phyloP scores from a whole-genome alignment of 2,113 vertebrate genomes.

The Asarcornis scutulata region DNA sequence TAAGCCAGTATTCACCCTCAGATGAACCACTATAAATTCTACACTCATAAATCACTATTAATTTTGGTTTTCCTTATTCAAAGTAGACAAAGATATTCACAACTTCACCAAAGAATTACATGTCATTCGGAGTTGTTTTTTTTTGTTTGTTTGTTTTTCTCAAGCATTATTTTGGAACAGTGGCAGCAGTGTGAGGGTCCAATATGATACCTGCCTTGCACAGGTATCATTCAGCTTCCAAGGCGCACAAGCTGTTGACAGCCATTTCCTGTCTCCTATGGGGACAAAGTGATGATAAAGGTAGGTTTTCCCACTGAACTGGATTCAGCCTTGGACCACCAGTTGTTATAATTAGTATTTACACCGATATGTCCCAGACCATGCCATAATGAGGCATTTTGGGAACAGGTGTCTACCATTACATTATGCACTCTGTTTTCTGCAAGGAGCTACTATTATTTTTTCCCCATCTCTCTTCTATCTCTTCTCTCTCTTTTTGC shows the following conservation, averaged over 20 bases:
- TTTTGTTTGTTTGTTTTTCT: no score
- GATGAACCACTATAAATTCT: neutral
- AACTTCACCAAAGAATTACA: neutral
- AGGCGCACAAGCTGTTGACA: neutral
- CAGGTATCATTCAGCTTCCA: neutral
- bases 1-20: neutral
- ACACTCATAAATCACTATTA: neutral
- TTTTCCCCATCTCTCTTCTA: neutral
- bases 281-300: neutral
- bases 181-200: neutral
- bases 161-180: rapidly evolving
- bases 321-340: neutral
- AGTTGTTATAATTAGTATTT: neutral
- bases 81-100: neutral
- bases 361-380: neutral
- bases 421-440: neutral
- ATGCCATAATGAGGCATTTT: neutral
- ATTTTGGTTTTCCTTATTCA: neutral
- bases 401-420: neutral
- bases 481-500: neutral
- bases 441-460: neutral
- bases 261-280: neutral
- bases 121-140: neutral
- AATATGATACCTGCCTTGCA: neutral
- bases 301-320: neutral